Conservation (phyloP, 2,888 invertebrate genomes). For the Caenorhabditis virilis region DNA sequence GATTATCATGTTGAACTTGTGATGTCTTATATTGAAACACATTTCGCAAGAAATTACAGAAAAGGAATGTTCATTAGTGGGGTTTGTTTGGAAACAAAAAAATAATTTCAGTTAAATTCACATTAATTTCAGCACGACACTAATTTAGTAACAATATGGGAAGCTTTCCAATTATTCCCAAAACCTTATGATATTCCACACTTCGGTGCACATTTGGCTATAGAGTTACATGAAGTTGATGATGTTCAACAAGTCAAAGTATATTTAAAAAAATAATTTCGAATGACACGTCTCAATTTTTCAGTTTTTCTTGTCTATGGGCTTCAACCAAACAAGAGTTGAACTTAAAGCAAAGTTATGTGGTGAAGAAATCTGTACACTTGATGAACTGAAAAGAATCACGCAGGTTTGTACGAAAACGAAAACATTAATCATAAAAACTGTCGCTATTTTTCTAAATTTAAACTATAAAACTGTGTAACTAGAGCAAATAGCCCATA, state of each 20-base stretch:
- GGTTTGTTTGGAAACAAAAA: constrained; percentile 11
- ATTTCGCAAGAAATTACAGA: constrained; percentile 20
- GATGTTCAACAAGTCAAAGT: constrained; percentile 28
- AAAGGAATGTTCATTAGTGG: constrained; percentile 43
- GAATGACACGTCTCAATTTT: background rate
- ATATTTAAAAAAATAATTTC: background rate
- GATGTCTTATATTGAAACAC: constrained; percentile 40
- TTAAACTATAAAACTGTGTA: no score
- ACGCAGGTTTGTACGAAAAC: constrained; percentile 19
- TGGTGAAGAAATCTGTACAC: constrained; percentile 18
- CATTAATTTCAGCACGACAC: constrained; percentile 43
- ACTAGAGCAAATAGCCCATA: no score
- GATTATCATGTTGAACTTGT: constrained; percentile 40
- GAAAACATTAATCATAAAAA: no score
- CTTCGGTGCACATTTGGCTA: constrained; percentile 40
- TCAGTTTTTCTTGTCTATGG: constrained; percentile 40
- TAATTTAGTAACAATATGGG: constrained; percentile 37
- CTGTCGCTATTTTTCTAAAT: no score
- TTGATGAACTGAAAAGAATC: constrained; percentile 21
- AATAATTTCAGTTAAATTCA: background rate
- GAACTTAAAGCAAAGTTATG: constrained; percentile 26
- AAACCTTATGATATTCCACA: constrained; percentile 26
- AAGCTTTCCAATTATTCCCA: constrained; percentile 18
- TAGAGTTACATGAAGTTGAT: constrained; percentile 37
- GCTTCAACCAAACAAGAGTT: constrained; percentile 13